Base-by-base conservation (phyloP, 2,888 invertebrate species). In the Mythimna lalbum region DNA sequence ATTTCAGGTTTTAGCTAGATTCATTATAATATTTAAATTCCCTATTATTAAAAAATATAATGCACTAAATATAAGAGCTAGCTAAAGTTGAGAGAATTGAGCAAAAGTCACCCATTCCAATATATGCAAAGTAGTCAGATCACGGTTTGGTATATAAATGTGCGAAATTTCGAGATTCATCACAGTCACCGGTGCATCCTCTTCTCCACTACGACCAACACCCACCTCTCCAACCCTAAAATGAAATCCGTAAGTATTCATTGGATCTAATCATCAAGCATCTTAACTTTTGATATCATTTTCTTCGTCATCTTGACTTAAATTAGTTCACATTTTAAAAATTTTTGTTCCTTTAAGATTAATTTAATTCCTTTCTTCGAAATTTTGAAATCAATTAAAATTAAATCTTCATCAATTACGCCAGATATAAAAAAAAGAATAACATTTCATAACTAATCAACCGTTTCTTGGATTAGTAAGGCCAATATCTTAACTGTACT, bases 191-290 rank as follows among this genome's bases (percentile, higher is more conserved):
- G 68, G 67, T 78, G 60, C 78, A 86, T 84, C 85, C 73, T 87
- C 88, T 77, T 85, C 84, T 68, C 72, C 14, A 59, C 67, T 59
- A 61, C 73, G 0, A 76, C 76, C 61, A 80, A 73, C 69, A 82
- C 76, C 84, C 86, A 83, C 83, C 85, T 76, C 75, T 62, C 80
- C 75, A 79, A 84, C 69, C 63, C 73, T 77, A 92, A 90, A 84
- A 94, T 94, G 93, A 93, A 93, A 91, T 91, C 89, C 82, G 93
- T 93, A 88, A 94, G 93, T 93, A 69, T 39, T 69, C 61, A 73
- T 71, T 78, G 5, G 50, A 17, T n/a, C 19, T 36, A 36, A 31
- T 43, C n/a, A 39, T 53, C 5, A 55, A 55, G 52, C 10, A 60
- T 50, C 6, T 39, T 17, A 23, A 49, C 43, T 63, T 61, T 31